Percentiles rank a stretch among this genome's conserved stretches.
These are phyloP conservation scores for Drosophila parvula DNA, from an alignment of 1,140 invertebrate species.

Conservation along the genomic window DNA sequence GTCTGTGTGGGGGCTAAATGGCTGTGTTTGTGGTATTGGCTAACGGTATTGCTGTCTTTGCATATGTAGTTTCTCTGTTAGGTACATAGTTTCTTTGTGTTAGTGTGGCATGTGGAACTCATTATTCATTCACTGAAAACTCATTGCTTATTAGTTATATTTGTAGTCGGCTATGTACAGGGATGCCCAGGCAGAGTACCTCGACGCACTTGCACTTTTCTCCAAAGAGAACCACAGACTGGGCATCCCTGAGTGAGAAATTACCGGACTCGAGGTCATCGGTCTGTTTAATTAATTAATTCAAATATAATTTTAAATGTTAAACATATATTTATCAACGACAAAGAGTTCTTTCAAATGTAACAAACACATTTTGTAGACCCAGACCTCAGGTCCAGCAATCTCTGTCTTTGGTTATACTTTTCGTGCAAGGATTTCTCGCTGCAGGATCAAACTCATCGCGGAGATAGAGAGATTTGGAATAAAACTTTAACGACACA, in stretches of 20 bases:
- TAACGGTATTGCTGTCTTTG: constrained; percentile 35
- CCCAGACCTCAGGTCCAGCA: not conserved
- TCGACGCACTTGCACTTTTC: not conserved
- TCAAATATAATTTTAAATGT: constrained; percentile 4
- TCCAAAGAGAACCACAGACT: not conserved
- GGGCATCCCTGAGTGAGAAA: not conserved
- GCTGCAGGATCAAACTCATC: constrained; percentile 23
- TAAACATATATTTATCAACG: constrained; percentile 17
- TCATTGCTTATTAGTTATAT: constrained; percentile 37
- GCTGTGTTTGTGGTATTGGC: constrained; percentile 17
- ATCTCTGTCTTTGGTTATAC: constrained; percentile 12
- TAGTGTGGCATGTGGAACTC: constrained; percentile 52
- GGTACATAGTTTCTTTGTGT: constrained; percentile 81
- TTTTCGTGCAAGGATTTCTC: not conserved
- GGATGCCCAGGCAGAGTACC: constrained; percentile 2
- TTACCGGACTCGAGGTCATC: not conserved
- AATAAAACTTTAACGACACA: constrained; percentile 60
- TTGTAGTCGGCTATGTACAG: not conserved
- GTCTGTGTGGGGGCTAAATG: constrained; percentile 13
- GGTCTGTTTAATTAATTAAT: not conserved
- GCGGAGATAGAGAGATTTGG: not conserved
- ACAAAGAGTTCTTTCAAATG: not conserved
- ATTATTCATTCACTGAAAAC: constrained; percentile 48
- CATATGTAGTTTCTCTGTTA: constrained; percentile 76
- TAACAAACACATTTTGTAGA: constrained; percentile 3